Conservation (phyloP, 1,140 invertebrate genomes). For the Protaetia brevitarsis region DNA sequence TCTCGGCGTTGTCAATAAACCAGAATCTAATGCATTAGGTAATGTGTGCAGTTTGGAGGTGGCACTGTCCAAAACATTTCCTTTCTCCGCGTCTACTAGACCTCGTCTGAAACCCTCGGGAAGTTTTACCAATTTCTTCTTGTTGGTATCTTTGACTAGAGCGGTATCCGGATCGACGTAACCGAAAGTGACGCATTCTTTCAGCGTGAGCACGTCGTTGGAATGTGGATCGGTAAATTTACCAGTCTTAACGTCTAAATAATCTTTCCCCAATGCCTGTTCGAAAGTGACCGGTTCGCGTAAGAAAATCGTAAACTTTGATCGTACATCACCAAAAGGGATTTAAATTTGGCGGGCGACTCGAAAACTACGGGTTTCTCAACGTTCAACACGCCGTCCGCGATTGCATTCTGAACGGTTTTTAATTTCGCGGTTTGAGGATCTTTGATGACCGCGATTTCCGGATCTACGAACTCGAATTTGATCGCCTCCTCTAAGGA, state of each 20-base stretch:
- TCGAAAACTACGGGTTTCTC: slow-evolving; percentile 64
- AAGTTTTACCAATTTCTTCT: slow-evolving; percentile 76
- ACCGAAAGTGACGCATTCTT: slow-evolving; percentile 78
- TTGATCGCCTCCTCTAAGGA: slow-evolving; percentile 76
- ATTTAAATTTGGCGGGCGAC: slow-evolving; percentile 60
- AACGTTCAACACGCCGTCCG: slow-evolving; percentile 67
- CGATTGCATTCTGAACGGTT: slow-evolving; percentile 67
- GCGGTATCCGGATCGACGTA: slow-evolving; percentile 85
- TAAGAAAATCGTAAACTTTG: slow-evolving; percentile 66
- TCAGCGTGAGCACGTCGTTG: slow-evolving; percentile 69
- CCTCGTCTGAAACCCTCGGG: slow-evolving; percentile 83
- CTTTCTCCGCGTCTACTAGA: slow-evolving; percentile 82
- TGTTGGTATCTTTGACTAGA: slow-evolving; percentile 81
- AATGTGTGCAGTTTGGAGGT: slow-evolving; percentile 77
- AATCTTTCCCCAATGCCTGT: slow-evolving; percentile 69
- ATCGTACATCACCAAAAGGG: slow-evolving; percentile 70
- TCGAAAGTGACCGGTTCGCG: slow-evolving; percentile 73
- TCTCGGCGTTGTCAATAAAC: slow-evolving; percentile 71
- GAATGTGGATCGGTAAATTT: slow-evolving; percentile 72
- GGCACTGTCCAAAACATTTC: slow-evolving; percentile 75
- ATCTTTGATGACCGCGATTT: slow-evolving; percentile 74
- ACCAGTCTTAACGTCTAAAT: slow-evolving; percentile 68
- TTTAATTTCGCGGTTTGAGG: slow-evolving; percentile 71
- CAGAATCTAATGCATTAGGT: slow-evolving; percentile 69
- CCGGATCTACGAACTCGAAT: slow-evolving; percentile 72